Base-by-base conservation (phyloP, 2,797 vertebrate species). In the Choloepus didactylus region DNA sequence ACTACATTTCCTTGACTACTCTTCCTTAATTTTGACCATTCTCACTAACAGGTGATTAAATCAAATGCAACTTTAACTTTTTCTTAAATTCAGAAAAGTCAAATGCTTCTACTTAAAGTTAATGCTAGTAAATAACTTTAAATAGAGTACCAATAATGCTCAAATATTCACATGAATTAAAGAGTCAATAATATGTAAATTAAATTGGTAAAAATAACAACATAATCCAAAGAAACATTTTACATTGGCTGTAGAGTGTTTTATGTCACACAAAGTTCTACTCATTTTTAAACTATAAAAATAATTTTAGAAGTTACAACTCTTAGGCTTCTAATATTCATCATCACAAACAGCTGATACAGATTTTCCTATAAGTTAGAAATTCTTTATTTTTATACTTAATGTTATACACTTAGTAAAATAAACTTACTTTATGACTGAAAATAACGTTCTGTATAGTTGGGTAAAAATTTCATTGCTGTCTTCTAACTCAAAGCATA, bases 391-490 rank as follows among this genome's bases (percentile, higher is more conserved):
- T 15, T 44, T 89, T 66, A 70, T 67, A 92, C 25, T 31, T 29
- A 82, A 85, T 72, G 5, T 38, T 72, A 80, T 10, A 94, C 21
- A 76, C 31, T 81, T 86, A 77, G 66, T 46, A 87, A 95, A 93
- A 95, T 89, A 92, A 92, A 99, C 99, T 99, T 99, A 99, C 99
- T 99, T 99, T 98, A 99, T 99, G 94, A 99, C 99, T 97, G 99
- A 99, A 98, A 99, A 99, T 92, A 99, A 98, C 0, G 99, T 99
- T 98, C 99, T 99, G 98, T 99, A 99, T 67, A 99, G 98, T 77
- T 99, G 99, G 44, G 99, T 99, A 98, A 99, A 99, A 97, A 99
- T 99, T 98, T 99, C 99, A 97, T 99, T 99, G 98, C 99, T 99
- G 98, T 99, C 99, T 98, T 99, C 99, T 94, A 99, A 98, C 96